phyloP scores from a whole-genome alignment of 2,113 vertebrate species.

The Sarotherodon lohbergeri region DNA sequence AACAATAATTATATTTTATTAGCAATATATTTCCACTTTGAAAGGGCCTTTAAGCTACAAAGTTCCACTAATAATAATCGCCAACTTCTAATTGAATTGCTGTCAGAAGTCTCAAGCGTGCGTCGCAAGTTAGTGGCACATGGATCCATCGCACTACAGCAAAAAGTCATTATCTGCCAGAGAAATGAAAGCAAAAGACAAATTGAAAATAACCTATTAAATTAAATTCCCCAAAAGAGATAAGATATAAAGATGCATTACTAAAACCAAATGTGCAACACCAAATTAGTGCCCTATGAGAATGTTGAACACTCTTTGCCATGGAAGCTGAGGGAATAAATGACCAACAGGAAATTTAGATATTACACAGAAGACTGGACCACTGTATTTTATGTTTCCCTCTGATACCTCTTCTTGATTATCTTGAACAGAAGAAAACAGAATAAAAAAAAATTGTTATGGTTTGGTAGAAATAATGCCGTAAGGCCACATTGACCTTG shows the following conservation, averaged over 20 bases:
- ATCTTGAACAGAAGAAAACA: neutral
- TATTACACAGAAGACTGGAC: neutral
- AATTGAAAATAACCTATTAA: neutral
- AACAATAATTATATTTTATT: neutral
- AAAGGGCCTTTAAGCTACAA: neutral
- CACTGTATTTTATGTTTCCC: neutral
- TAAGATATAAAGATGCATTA: neutral
- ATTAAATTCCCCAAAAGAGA: neutral
- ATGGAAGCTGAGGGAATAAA: neutral
- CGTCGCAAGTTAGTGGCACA: neutral
- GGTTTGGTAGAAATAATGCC: neutral
- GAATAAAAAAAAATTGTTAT: neutral
- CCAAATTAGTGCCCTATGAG: neutral
- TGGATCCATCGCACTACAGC: neutral
- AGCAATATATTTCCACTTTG: neutral
- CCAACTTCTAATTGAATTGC: neutral
- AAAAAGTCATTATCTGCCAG: neutral
- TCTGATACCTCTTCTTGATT: neutral
- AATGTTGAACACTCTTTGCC: neutral
- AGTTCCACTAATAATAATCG: neutral
- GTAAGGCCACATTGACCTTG: neutral
- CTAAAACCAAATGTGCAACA: neutral
- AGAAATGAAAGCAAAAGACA: neutral
- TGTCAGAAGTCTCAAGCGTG: neutral
- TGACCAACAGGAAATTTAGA: neutral